A percentile compares a stretch with the other conserved stretches of the same genome.
phyloP scores from a whole-genome alignment of 35 echinoderm and acorn worm genomes.

The Apostichopus parvimensis region DNA sequence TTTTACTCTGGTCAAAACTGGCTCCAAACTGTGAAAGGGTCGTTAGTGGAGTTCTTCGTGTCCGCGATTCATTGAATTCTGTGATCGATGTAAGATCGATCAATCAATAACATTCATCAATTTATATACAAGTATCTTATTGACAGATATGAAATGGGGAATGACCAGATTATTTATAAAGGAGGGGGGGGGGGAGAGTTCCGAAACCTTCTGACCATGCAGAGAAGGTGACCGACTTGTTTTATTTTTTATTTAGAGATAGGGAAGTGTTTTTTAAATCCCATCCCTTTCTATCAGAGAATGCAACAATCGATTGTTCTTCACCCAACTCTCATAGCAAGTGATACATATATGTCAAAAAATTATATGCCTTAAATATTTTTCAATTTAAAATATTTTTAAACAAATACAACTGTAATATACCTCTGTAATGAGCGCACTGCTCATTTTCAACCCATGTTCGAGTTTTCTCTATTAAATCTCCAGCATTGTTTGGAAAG shows the following conservation, averaged over 20 bases:
- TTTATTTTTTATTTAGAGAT: no score
- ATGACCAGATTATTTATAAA: no score
- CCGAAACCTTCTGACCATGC: no score
- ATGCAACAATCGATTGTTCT: no score
- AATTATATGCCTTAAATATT: background rate
- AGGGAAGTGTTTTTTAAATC: no score
- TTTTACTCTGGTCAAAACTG: background rate
- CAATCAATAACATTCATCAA: no score
- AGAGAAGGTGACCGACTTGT: no score
- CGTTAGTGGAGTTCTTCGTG: background rate
- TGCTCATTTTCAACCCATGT: slow-evolving; percentile 16
- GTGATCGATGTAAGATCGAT: background rate
- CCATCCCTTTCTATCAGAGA: no score
- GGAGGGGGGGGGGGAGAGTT: no score
- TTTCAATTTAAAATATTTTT: background rate
- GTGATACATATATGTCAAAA: background rate
- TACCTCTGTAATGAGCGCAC: background rate
- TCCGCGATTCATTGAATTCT: background rate
- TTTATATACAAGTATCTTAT: no score
- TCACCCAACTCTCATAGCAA: no score
- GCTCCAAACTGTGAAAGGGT: slow-evolving; percentile 24
- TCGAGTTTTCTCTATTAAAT: background rate
- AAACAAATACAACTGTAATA: background rate
- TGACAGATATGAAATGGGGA: no score
- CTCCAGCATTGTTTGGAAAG: background rate